Evolutionary conservation across 2,888 invertebrate genomes (phyloP), one percentile per base, ranked within the genome.

Genomic region (Netelia virgata): DNA sequence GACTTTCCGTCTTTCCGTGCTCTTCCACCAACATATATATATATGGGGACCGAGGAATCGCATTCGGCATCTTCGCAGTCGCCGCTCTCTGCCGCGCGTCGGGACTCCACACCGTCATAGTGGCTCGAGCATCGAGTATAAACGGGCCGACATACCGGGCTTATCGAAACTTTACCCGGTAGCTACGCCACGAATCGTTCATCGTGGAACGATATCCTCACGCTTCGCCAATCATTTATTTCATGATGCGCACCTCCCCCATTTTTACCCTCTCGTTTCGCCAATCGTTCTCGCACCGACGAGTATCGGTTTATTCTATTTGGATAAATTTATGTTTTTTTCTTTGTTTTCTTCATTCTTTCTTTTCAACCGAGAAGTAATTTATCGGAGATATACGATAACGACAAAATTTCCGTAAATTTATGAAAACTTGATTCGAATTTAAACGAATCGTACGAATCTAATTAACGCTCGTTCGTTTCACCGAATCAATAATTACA

Each of bases 91-190:
- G 3, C 18, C 55, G 68, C 77, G n/a, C 16, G 14, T 87, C 87
- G 88, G 88, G 89, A 89, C 89, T 9, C 11, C 28, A 36, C 8
- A n/a, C 2, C 5, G 36, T 2, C 23, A 41, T n/a, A n/a, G 63
- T 36, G 36, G 36, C 14, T n/a, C 36, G 47, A 14, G 66, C 50
- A 47, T 20, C 3, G 6, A 50, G 28, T 28, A 23, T 88, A 90
- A 90, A 90, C 90, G 90, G 86, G 89, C 85, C 87, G 84, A 84
- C 72, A 50, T 88, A 86, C 86, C 89, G 90, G 6, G 91, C 91
- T 91, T 91, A 91, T 91, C 89, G 90, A 90, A 91, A 91, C 90
- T 91, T 91, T 88, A 87, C 10, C 47, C 88, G 85, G 86, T 87
- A 89, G 88, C 88, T 69, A 28, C 59, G 69, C 36, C 55, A 63